A percentile compares a stretch with the other conserved stretches of the same genome.
Conservation (phyloP, 2,113 vertebrate genomes). For the Atlantisia rogersi region DNA sequence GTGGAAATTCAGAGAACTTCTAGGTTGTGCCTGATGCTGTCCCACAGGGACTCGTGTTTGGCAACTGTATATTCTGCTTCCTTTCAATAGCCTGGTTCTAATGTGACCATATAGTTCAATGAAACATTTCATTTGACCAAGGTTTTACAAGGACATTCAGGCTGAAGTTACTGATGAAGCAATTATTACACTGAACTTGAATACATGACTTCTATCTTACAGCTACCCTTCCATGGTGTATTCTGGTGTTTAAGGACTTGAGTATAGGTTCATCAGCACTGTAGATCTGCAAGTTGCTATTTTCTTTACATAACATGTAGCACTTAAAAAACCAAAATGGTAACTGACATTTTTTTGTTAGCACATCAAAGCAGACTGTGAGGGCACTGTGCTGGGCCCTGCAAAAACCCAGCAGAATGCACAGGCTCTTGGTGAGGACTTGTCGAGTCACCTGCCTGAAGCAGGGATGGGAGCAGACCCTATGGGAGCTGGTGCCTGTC, state of each 20-base stretch:
- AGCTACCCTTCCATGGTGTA: accelerated
- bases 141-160: background rate
- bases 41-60: accelerated
- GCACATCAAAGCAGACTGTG: background rate
- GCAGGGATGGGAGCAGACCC: background rate
- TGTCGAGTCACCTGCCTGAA: background rate
- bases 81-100: background rate
- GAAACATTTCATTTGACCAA: background rate
- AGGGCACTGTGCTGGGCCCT: accelerated
- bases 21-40: background rate
- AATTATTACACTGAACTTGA: accelerated
- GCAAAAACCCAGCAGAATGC: background rate
- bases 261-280: background rate
- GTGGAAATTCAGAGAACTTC: background rate
- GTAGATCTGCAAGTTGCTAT: background rate
- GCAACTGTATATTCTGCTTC: background rate
- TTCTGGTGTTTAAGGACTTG: background rate
- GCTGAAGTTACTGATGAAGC: background rate
- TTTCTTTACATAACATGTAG: background rate
- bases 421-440: background rate
- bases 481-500: background rate
- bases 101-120: accelerated
- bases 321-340: background rate
- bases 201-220: accelerated
- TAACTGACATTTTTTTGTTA: background rate